phyloP scores from a whole-genome alignment of 64 coral and sea anemone species.

The Hydrozoanthus tunicans region DNA sequence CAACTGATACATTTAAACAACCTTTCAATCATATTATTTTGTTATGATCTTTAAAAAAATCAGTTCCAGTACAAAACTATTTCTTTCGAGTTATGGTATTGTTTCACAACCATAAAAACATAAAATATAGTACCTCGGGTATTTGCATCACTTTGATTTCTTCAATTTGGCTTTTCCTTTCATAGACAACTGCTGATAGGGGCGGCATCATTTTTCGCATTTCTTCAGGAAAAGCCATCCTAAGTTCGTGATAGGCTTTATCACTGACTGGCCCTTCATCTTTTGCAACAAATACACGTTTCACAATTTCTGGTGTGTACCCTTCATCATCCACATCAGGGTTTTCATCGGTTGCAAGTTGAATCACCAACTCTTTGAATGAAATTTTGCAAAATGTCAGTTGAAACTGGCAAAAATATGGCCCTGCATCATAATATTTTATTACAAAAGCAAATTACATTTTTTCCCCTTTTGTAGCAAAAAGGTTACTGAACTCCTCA shows the following conservation, averaged over 20 bases:
- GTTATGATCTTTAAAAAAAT: too few species aligned
- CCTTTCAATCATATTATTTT: too few species aligned
- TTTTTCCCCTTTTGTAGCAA: neutral
- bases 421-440: neutral
- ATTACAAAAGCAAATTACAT: neutral
- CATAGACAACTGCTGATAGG: neutral
- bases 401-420: neutral
- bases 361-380: slow-evolving; percentile 1
- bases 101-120: too few species aligned
- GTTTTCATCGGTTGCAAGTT: neutral
- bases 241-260: slow-evolving; percentile 52
- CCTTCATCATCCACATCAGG: neutral
- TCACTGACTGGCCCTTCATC: slow-evolving; percentile 48
- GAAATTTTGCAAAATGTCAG: neutral
- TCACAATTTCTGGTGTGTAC: neutral
- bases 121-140: too few species aligned
- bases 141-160: too few species aligned
- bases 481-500: neutral
- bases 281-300: slow-evolving; percentile 26
- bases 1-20: too few species aligned
- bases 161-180: neutral
- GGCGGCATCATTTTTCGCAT: slow-evolving; percentile 2
- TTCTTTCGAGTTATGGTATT: too few species aligned
- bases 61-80: too few species aligned
- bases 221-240: slow-evolving; percentile 37